Evolutionary conservation across 2,888 invertebrate genomes (phyloP), one percentile per base, ranked within the genome.

Genomic region (Caenorhabditis panamensis): DNA sequence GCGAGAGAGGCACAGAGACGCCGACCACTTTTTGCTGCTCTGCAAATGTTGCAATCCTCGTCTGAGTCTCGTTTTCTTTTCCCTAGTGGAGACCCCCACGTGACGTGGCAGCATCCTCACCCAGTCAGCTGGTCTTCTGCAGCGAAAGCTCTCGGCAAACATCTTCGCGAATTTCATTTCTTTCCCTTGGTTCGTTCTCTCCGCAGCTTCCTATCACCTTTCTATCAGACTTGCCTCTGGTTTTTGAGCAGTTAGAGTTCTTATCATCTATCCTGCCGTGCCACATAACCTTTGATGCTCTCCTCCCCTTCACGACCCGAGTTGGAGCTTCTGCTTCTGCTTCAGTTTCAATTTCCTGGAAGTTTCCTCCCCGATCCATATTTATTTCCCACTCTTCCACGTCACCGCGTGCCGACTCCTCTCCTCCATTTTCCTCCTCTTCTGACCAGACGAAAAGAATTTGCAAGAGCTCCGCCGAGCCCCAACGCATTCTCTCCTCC

Each of bases 11-110:
- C 9, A 51, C 18, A 20, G 47, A 11, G 53, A 54, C 62, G n/a
- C 44, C 26, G 36, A 22, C 51, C 63, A n/a, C 47, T 13, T 54
- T 26, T n/a, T 41, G 18, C 36, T 26, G 24, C 44, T 71, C 71
- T 71, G 63, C 62, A 73, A 73, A 73, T 64, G 73, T 64, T 73
- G 64, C 73, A 73, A 56, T 47, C 47, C 24, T 9, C n/a, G 56
- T 72, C 72, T 72, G 72, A 31, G 63, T 58, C 72, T 63, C 72
- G 26, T 9, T 44, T 16, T 66, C 26, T 16, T 18, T 22, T 31
- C 22, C 54, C 28, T n/a, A 8, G 6, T 6, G 9, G 41, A 13
- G 31, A 31, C 9, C 6, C n/a, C 31, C 64, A 59, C 64, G 73
- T 64, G 73, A 64, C 73, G 64, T 72, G 71, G 71, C 71, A 71